A percentile compares a stretch with the other conserved stretches of the same genome.
These are phyloP conservation scores for Strix occidentalis DNA, from an alignment of 2,797 vertebrate species.

Conservation along the genomic window DNA sequence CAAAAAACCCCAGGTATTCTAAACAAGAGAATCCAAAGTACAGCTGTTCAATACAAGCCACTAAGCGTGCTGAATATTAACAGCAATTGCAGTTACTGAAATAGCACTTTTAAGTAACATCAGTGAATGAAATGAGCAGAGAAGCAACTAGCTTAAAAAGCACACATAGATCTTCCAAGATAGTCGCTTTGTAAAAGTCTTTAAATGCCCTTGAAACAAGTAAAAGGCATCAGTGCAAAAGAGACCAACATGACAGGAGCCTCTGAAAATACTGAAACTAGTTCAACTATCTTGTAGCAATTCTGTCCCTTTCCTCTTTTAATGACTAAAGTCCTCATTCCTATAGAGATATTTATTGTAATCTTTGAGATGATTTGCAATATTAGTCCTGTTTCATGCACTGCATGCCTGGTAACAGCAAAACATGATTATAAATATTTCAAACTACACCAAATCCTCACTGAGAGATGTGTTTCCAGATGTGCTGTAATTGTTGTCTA, in stretches of 20 bases:
- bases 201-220: not conserved
- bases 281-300: not conserved
- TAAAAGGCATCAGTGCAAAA: not conserved
- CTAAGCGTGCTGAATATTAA: not conserved
- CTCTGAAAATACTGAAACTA: not conserved
- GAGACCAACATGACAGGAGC: not conserved
- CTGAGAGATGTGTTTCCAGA: not conserved
- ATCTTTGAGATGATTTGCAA: not conserved
- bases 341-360: not conserved
- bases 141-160: not conserved
- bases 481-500: fast-evolving
- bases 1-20: not conserved
- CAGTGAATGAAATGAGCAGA: not conserved
- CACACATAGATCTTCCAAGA: not conserved
- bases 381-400: not conserved
- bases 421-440: not conserved
- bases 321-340: not conserved
- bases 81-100: not conserved
- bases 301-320: not conserved
- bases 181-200: not conserved
- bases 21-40: not conserved
- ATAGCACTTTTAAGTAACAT: not conserved
- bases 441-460: not conserved
- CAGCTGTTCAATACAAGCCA: not conserved
- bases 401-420: not conserved